These are phyloP conservation scores for Paralvinella palmiformis DNA, from an alignment of 1,140 invertebrate species.

Conservation along the genomic window DNA sequence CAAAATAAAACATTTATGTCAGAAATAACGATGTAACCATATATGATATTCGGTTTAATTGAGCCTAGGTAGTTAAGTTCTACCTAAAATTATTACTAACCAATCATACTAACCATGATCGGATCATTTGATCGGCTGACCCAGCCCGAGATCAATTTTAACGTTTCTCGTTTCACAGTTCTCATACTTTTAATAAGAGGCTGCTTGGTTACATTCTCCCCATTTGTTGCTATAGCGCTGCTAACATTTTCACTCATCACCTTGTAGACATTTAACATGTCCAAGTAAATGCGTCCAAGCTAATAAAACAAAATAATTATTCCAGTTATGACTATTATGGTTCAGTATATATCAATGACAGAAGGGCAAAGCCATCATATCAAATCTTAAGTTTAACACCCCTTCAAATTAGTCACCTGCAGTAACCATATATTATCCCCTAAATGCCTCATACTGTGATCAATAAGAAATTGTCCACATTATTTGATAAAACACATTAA, in stretches of 20 bases:
- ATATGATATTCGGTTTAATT: background rate
- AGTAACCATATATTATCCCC: too few relatives aligned
- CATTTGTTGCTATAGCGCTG: slow-evolving; percentile 89
- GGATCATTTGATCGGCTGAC: slow-evolving; percentile 86
- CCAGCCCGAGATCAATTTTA: slow-evolving; percentile 98
- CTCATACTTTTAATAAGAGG: slow-evolving; percentile 97
- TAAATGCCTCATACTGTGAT: too few relatives aligned
- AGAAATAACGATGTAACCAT: background rate
- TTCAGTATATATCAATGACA: background rate
- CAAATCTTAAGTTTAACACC: too few relatives aligned
- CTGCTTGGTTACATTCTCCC: slow-evolving; percentile 92
- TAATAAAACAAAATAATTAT: slow-evolving; percentile 41
- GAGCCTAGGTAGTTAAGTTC: background rate
- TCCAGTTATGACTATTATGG: slow-evolving; percentile 9
- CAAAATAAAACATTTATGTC: background rate
- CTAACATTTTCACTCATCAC: slow-evolving; percentile 98
- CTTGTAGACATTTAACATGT: slow-evolving; percentile 99
- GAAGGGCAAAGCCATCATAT: too few relatives aligned
- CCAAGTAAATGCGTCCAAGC: slow-evolving; percentile 92
- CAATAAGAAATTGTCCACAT: too few relatives aligned
- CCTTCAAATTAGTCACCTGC: too few relatives aligned
- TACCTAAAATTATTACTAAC: background rate
- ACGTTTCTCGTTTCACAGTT: slow-evolving; percentile 97
- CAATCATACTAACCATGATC: slow-evolving; percentile 48
- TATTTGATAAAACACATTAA: too few relatives aligned